phyloP scores from a whole-genome alignment of 2,888 invertebrate genomes.

The Spodoptera exigua region DNA sequence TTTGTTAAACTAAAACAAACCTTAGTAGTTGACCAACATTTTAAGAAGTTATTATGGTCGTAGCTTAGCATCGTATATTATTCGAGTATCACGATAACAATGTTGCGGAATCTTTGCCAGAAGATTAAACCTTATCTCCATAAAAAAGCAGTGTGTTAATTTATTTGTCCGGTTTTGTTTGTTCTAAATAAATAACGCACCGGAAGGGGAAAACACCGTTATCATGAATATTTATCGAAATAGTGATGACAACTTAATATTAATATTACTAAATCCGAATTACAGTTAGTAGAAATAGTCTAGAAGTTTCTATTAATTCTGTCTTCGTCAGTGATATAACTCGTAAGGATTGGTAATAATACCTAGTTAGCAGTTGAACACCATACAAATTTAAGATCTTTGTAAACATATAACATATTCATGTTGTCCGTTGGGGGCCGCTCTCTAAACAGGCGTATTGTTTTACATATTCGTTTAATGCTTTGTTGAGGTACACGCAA shows the following conservation, averaged over 20 bases:
- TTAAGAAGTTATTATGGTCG: no score
- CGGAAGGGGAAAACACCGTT: neutral
- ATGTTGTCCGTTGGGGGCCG: conserved; percentile 21
- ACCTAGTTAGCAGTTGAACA: conserved; percentile 12
- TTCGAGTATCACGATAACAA: conserved; percentile 7
- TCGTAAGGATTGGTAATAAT: conserved; percentile 25
- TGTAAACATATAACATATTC: conserved; percentile 12
- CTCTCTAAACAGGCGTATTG: conserved; percentile 53
- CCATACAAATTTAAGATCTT: no score
- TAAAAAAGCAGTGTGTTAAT: conserved; percentile 11
- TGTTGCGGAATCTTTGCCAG: conserved; percentile 10
- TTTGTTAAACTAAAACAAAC: no score
- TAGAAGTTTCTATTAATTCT: conserved; percentile 9
- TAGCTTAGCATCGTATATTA: no score
- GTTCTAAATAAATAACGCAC: no score
- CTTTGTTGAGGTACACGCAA: conserved; percentile 46
- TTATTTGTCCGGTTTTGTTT: conserved; percentile 21
- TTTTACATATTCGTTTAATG: conserved; percentile 58
- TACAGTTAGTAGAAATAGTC: neutral
- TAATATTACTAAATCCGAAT: conserved; percentile 6
- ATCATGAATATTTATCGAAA: neutral
- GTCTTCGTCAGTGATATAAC: neutral
- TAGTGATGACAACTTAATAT: neutral
- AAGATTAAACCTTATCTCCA: conserved; percentile 17
- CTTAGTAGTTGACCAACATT: no score